phyloP scores from a whole-genome alignment of 2,888 invertebrate species.

The Dryobotodes eremita region DNA sequence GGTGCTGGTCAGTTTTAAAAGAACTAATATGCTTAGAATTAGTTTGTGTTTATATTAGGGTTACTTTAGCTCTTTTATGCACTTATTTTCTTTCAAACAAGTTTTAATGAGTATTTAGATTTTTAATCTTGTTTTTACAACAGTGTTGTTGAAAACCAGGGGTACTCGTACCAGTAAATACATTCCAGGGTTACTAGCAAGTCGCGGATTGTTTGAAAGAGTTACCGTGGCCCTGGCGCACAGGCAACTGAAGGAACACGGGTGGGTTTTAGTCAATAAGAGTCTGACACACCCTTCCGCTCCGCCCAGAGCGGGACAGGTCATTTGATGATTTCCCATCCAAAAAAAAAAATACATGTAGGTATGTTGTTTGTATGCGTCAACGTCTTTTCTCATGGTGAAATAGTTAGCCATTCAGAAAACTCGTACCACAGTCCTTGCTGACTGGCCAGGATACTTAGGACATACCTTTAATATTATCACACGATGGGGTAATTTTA shows the following conservation, averaged over 20 bases:
- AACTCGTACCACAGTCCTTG: background rate
- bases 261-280: too few species aligned
- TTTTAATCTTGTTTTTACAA: background rate
- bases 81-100: background rate
- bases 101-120: background rate
- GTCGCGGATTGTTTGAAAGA: too few species aligned
- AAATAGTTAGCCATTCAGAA: background rate
- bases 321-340: too few species aligned
- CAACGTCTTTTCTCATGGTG: background rate
- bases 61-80: slow-evolving; percentile 12
- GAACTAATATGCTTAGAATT: slow-evolving; percentile 41
- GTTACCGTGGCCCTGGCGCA: too few species aligned
- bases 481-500: background rate
- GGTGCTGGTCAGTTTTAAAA: slow-evolving; percentile 21
- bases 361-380: background rate
- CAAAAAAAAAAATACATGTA: too few species aligned
- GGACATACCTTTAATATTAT: background rate
- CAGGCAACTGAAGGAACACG: too few species aligned
- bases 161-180: background rate
- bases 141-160: background rate
- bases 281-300: too few species aligned
- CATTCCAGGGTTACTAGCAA: too few species aligned
- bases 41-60: slow-evolving; percentile 9
- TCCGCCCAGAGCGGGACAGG: too few species aligned
- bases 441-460: background rate